phyloP scores from a whole-genome alignment of 1,140 invertebrate genomes.

The Scaptomyza pallida region DNA sequence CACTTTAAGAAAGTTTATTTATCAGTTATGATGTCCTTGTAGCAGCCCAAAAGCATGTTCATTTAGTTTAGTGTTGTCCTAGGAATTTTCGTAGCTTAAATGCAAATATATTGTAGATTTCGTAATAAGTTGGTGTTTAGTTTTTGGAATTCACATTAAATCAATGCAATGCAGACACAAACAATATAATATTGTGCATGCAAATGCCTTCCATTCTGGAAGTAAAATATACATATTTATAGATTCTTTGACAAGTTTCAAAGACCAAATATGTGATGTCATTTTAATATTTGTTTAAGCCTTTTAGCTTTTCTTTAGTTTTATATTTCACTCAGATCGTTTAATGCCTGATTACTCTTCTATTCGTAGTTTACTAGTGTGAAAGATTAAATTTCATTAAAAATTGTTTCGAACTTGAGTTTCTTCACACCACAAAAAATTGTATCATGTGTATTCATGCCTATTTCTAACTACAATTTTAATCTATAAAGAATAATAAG shows the following conservation, averaged over 20 bases:
- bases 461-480: neutral
- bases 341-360: neutral
- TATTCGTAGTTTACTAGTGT: neutral
- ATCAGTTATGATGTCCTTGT: conserved; percentile 4
- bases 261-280: conserved; percentile 2
- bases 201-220: conserved; percentile 76
- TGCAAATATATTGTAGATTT: conserved; percentile 8
- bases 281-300: no score
- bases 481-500: neutral
- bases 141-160: conserved; percentile 57
- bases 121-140: neutral
- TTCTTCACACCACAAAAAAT: neutral
- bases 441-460: neutral
- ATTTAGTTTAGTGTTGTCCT: neutral
- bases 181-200: conserved; percentile 21
- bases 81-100: conserved; percentile 1
- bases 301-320: neutral
- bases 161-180: conserved; percentile 57
- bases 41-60: conserved; percentile 1
- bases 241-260: neutral
- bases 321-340: neutral
- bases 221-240: conserved; percentile 57
- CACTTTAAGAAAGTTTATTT: neutral
- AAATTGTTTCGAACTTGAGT: neutral
- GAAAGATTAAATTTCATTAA: no score